Conservation (phyloP, 64 coral and sea anemone genomes). For the Stichodactyla mertensii region DNA sequence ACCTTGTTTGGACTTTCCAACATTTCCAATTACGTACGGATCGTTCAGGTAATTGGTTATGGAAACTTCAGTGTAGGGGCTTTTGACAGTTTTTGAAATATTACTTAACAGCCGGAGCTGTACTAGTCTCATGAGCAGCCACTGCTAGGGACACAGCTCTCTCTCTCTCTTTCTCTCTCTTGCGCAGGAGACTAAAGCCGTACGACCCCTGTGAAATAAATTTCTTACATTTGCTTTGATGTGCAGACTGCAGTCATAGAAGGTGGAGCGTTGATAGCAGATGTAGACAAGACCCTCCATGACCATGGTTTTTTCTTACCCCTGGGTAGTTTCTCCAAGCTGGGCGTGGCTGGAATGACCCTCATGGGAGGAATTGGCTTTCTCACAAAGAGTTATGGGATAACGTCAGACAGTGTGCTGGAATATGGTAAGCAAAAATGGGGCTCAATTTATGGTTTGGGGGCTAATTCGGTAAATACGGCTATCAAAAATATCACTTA, state of each 20-base stretch:
- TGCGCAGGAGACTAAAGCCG: too few species aligned
- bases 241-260: constrained; percentile 52
- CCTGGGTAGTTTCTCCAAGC: constrained; percentile 62
- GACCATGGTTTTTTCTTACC: constrained; percentile 47
- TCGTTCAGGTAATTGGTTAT: too few species aligned
- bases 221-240: not conserved
- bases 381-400: constrained; percentile 55
- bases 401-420: constrained; percentile 57
- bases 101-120: too few species aligned
- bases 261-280: constrained; percentile 49
- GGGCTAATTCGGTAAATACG: too few species aligned
- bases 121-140: too few species aligned
- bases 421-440: constrained; percentile 54
- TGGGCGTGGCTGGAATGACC: constrained; percentile 69
- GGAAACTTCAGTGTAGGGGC: too few species aligned
- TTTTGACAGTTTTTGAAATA: too few species aligned
- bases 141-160: too few species aligned
- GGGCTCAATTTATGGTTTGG: not conserved
- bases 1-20: too few species aligned
- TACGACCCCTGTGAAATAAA: too few species aligned
- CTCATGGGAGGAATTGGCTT: constrained; percentile 63
- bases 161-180: too few species aligned
- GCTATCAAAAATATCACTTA: not conserved
- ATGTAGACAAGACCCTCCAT: constrained; percentile 47
- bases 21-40: too few species aligned